phyloP scores from a whole-genome alignment of 2,797 vertebrate genomes.

The Benthosema pterotum region DNA sequence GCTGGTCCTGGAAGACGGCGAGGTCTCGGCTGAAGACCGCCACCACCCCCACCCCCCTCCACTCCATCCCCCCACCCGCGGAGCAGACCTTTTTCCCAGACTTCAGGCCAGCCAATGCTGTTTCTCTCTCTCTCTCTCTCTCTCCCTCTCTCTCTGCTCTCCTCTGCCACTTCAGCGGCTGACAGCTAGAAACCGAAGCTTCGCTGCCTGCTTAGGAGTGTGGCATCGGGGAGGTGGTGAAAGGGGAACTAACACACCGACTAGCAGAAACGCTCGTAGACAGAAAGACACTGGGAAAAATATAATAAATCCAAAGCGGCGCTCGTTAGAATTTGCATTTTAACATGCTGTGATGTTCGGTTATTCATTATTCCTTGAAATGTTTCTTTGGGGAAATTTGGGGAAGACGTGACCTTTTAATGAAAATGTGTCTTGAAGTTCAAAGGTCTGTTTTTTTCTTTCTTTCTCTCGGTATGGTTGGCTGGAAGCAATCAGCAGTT shows the following conservation, averaged over 20 bases:
- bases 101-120: slow-evolving; percentile 75
- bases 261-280: slow-evolving; percentile 62
- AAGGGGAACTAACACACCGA: slow-evolving; percentile 51
- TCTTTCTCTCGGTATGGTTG: no score
- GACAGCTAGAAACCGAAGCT: slow-evolving; percentile 71
- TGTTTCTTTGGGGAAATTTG: no score
- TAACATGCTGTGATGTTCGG: no score
- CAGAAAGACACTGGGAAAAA: slow-evolving; percentile 56
- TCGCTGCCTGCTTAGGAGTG: slow-evolving; percentile 57
- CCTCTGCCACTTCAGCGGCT: slow-evolving; percentile 66
- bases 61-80: slow-evolving; percentile 45
- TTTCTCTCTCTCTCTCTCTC: slow-evolving; percentile 40
- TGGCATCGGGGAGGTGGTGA: slow-evolving; percentile 71
- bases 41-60: no score
- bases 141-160: slow-evolving; percentile 32
- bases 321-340: slow-evolving; percentile 23
- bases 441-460: no score
- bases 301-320: slow-evolving; percentile 49
- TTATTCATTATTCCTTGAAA: no score
- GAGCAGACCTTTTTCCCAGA: slow-evolving; percentile 81
- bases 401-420: no score
- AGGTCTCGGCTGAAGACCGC: slow-evolving; percentile 74
- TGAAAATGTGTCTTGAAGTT: no score
- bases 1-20: slow-evolving; percentile 78
- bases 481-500: slow-evolving; percentile 1